Evolutionary conservation across 1,140 invertebrate species (phyloP), one percentile per base, ranked within the genome.

Genomic region (Ericerus pela): DNA sequence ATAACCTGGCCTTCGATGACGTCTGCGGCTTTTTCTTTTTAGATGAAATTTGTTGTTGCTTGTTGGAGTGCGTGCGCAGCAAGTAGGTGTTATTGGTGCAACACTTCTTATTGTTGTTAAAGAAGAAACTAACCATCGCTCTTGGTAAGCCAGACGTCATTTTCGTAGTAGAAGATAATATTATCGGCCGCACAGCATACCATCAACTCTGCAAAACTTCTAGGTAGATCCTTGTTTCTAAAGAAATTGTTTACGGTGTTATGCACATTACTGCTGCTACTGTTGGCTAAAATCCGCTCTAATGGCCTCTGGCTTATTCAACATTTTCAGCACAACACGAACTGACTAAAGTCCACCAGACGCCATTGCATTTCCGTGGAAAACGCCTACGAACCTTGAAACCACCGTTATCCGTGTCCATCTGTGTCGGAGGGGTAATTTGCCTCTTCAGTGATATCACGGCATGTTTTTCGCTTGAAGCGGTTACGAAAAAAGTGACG

Each of bases 141-240:
- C 57, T 58, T 55, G 53, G 60, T 53, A 43, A n/a, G n/a, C n/a
- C n/a, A n/a, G n/a, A 27, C 56, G 58, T 59, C 55, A 51, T 8
- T 60, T 61, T 58, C 59, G 62, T 27, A 59, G 65, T 41, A 56
- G 58, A 70, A 58, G 76, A 74, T 58, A 75, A 76, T 18, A 71
- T 75, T 64, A 76, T 77, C 31, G 74, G 67, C 33, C 72, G 70
- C 67, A 77, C 77, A 58, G 70, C 71, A 64, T 70, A 27, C 29
- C 11, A 37, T 37, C 12, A 14, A 18, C 16, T 38, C 31, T 26
- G 52, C 51, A 41, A 28, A 37, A 36, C 58, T 12, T 16, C 20
- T 41, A 54, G 58, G 62, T 56, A 57, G 58, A 60, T 61, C 61
- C 58, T 59, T 4, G 60, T 60, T 54, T 60, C 54, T 55, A 8